Base-by-base conservation (phyloP, 2,888 invertebrate genomes). In the Acanthococcus lagerstroemiae region DNA sequence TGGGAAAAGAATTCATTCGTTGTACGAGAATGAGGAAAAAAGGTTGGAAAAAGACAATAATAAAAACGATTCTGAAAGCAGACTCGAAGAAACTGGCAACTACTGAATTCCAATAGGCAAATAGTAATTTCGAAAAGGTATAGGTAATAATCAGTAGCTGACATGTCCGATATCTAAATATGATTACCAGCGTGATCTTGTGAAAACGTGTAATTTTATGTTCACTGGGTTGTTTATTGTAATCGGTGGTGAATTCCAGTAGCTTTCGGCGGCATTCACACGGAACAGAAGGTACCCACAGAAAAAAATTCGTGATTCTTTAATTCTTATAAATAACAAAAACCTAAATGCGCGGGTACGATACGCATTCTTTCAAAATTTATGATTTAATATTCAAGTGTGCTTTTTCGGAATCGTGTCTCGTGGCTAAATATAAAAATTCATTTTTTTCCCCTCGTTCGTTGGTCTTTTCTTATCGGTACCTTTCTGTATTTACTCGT, bases 191-290 rank as follows among this genome's bases (percentile, higher is more conserved):
- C 54, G 54, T 54, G 37, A 50, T 54, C 63, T 24, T 52, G 63
- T 63, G 63, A 63, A 63, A 63, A 63, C 63, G 54, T 63, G 63
- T 63, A 63, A 63, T 63, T 63, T 63, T 52, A 52, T 52, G 15
- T 54, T 52, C 48, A 54, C 37, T 4, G 21, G 27, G 52, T 37
- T 63, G 61, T 30, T 48, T 45, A 58, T 58, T 61, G 63, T 63
- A 63, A 52, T 54, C 37, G 63, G 37, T 63, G 54, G 63, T 63
- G 63, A 63, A 63, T 63, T 63, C 63, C 63, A 63, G 63, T 63
- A 63, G 63, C 63, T 63, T 63, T 63, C 63, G 63, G 63, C 63
- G 52, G 52, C 52, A 63, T 63, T 63, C 63, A 63, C 63, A 63
- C 63, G 44, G 54, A 63, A 27, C 27, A 17, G 4, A 19, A 48